These are phyloP conservation scores for Macrocentrus cingulum DNA, from an alignment of 1,140 invertebrate species.

Conservation along the genomic window DNA sequence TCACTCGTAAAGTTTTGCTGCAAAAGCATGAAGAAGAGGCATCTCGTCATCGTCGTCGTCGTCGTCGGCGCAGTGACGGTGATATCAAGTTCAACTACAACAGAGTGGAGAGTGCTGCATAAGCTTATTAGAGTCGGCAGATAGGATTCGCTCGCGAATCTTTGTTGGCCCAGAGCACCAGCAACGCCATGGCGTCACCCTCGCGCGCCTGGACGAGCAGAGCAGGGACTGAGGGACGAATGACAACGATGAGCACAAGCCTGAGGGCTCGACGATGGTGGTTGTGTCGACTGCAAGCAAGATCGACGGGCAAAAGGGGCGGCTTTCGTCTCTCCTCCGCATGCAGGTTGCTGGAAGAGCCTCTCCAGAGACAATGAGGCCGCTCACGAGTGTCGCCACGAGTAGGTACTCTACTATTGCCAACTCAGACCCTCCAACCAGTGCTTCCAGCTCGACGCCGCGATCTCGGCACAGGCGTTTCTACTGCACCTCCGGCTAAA, in stretches of 20 bases:
- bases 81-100: conserved; percentile 15
- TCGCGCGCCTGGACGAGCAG: not conserved
- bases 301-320: not conserved
- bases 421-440: conserved; percentile 56
- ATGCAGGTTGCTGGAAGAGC: conserved; percentile 35
- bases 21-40: not conserved
- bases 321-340: conserved; percentile 10
- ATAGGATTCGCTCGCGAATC: conserved; percentile 20
- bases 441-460: conserved; percentile 38
- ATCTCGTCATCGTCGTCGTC: too few species aligned
- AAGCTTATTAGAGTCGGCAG: conserved; percentile 52
- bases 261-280: conserved; percentile 5
- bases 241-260: conserved; percentile 19
- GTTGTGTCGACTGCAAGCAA: conserved; percentile 7
- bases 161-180: not conserved
- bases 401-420: conserved; percentile 59
- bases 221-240: conserved; percentile 21
- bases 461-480: conserved; percentile 5
- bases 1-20: too few species aligned
- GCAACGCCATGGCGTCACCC: conserved; percentile 6
- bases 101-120: conserved; percentile 52
- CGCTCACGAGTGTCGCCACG: conserved; percentile 58
- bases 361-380: conserved; percentile 59
- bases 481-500: conserved; percentile 28
- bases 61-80: too few species aligned